Conservation (phyloP, 2,113 vertebrate species). For the Lucifuga dentata region DNA sequence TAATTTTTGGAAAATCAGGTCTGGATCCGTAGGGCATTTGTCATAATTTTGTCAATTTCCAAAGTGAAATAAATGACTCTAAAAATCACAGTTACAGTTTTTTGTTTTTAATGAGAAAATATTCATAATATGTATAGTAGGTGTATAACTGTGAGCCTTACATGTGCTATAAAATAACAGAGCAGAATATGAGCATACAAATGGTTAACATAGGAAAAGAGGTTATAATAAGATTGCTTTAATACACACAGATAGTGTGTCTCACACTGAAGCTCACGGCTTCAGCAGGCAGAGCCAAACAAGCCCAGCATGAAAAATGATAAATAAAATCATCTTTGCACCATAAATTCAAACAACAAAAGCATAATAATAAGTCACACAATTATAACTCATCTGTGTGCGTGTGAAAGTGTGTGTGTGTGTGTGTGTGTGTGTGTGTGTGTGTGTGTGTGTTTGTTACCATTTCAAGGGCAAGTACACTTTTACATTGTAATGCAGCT, state of each 20-base stretch:
- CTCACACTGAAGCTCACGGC: slow-evolving; percentile 19
- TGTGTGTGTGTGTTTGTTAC: slow-evolving; percentile 37
- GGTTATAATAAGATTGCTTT: slow-evolving; percentile 68
- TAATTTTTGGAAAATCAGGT: too few species aligned
- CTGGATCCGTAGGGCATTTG: too few species aligned
- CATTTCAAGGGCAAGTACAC: slow-evolving; percentile 50
- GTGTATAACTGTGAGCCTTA: slow-evolving; percentile 89
- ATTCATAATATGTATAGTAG: slow-evolving; percentile 86
- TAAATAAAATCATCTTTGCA: slow-evolving; percentile 71
- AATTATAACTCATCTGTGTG: slow-evolving; percentile 34
- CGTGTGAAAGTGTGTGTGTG: slow-evolving; percentile 14
- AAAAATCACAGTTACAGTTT: slow-evolving; percentile 39
- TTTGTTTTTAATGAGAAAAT: slow-evolving; percentile 99
- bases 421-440: slow-evolving; percentile 9
- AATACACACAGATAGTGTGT: slow-evolving; percentile 39
- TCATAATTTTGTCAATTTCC: too few species aligned
- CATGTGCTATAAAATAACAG: slow-evolving; percentile 91
- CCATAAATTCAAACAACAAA: slow-evolving; percentile 68
- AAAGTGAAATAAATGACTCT: slow-evolving; percentile 53
- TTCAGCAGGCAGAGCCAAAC: slow-evolving; percentile 18
- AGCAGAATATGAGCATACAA: slow-evolving; percentile 89
- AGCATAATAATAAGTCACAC: slow-evolving; percentile 53
- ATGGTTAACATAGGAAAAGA: slow-evolving; percentile 90
- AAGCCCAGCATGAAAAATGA: slow-evolving; percentile 63
- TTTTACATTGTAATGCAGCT: slow-evolving; percentile 8